A percentile compares a stretch with the other conserved stretches of the same genome.
These are phyloP conservation scores for Spermophilus dauricus DNA, from an alignment of 2,113 vertebrate genomes.

Conservation along the genomic window DNA sequence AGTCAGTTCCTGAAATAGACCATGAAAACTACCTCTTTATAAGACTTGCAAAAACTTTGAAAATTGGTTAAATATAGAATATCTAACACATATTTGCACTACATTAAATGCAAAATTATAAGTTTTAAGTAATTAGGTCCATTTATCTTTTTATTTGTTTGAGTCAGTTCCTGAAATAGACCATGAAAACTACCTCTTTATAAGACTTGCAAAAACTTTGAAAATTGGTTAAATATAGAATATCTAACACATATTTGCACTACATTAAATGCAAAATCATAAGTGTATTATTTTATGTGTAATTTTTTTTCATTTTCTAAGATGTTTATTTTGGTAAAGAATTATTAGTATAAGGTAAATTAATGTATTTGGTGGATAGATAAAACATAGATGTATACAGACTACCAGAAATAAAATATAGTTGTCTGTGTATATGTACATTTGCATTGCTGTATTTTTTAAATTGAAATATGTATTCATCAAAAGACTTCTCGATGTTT, in stretches of 20 bases:
- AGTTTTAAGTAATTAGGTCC: constrained; percentile 63
- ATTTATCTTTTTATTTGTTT: constrained; percentile 72
- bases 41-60: neutral
- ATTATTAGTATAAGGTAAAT: constrained; percentile 20
- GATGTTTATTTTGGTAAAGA: neutral
- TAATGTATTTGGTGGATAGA: neutral
- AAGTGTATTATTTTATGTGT: neutral
- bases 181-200: constrained; percentile 43
- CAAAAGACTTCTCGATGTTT: neutral
- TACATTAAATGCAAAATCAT: neutral
- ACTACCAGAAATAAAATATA: neutral
- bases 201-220: neutral
- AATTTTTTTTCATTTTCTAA: constrained; percentile 32
- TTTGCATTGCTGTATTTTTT: neutral
- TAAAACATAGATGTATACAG: neutral
- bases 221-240: neutral
- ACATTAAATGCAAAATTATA: neutral
- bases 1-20: constrained; percentile 55
- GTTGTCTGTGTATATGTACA: neutral
- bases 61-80: neutral
- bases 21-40: constrained; percentile 40
- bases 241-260: neutral
- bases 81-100: neutral
- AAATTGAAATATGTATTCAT: neutral
- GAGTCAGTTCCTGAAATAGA: constrained; percentile 52